phyloP scores from a whole-genome alignment of 1,140 invertebrate species.

The Coelopa frigida region DNA sequence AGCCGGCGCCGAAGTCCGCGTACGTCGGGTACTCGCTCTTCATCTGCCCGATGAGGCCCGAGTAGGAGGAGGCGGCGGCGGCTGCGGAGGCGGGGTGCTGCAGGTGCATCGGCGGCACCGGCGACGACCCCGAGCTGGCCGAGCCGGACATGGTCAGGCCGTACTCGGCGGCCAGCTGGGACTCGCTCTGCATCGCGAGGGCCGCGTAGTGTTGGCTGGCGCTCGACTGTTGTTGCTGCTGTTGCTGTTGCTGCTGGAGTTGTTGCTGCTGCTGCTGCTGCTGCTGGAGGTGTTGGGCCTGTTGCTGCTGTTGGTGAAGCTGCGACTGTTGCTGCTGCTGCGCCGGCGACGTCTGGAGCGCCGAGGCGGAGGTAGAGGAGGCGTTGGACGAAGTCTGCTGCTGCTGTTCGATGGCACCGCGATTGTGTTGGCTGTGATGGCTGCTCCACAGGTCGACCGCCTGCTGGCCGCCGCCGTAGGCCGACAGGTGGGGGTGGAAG shows the following conservation, averaged over 20 bases:
- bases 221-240: conserved; percentile 7
- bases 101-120: conserved; percentile 1
- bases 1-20: conserved; percentile 25
- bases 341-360: neutral
- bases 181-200: conserved; percentile 36
- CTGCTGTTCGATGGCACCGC: conserved; percentile 8
- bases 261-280: conserved; percentile 5
- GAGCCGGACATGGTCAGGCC: conserved; percentile 29
- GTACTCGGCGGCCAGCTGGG: conserved; percentile 35
- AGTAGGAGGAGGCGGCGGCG: conserved; percentile 12
- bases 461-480: conserved; percentile 4
- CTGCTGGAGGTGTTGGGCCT: conserved; percentile 8
- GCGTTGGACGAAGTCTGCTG: neutral
- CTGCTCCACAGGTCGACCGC: conserved; percentile 15
- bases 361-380: no score
- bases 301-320: conserved; percentile 10
- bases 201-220: conserved; percentile 27
- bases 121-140: conserved; percentile 1
- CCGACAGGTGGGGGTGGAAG: conserved; percentile 11
- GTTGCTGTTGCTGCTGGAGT: conserved; percentile 14
- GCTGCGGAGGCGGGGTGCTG: conserved; percentile 3
- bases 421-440: conserved; percentile 11
- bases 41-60: conserved; percentile 24
- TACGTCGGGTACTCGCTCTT: conserved; percentile 35
- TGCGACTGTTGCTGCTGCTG: conserved; percentile 7